Base-by-base conservation (phyloP, 30 jellyfish, hydroid and myxozoan genomes). In the Euphysa ruthae region DNA sequence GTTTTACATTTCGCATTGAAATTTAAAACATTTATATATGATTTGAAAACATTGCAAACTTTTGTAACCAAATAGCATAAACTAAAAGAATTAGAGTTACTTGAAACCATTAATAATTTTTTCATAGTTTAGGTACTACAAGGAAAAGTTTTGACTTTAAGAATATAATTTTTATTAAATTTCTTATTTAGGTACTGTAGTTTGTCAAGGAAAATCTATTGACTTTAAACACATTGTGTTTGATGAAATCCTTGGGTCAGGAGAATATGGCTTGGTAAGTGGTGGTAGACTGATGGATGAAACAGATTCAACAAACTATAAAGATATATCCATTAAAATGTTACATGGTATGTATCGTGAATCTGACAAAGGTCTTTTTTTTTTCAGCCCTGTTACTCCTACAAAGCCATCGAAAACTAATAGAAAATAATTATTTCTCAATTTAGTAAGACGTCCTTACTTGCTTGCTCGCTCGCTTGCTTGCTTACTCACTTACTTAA, bases 231-330 rank as follows among this genome's bases (percentile, higher is more conserved):
- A 30, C 29, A 68, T 68, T 21, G 32, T 50, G 6, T 68, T 68
- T 50, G 80, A 68, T 43, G 80, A 68, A 35, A 68, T 44, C 8
- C 74, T 68, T 44, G 80, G 80, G 6, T 20, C 73, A 38, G 80
- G 80, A 15, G 80, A 68, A 54, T 68, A 68, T 50, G 80, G 80
- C 10, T 49, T 20, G 8, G 69, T 68, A 21, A 43, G 50, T 27
- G 80, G 80, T 10, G 80, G 80, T 21, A 72, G 80, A 19, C 19
- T 68, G 10, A 68, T 68, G 22, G 80, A 68, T 26, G 74, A 50
- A 30, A 73, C 24, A 16, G 69, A 49, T 28, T 30, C 74, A 15
- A 28, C 16, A 15, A 33, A 20, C 20, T 68, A 21, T 35, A 68
- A 68, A 68, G 75, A 68, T 19, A 26, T 44, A n/a, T 68, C 80